Base-by-base conservation (phyloP, 2,797 vertebrate genomes). In the Chiroxiphia lanceolata region DNA sequence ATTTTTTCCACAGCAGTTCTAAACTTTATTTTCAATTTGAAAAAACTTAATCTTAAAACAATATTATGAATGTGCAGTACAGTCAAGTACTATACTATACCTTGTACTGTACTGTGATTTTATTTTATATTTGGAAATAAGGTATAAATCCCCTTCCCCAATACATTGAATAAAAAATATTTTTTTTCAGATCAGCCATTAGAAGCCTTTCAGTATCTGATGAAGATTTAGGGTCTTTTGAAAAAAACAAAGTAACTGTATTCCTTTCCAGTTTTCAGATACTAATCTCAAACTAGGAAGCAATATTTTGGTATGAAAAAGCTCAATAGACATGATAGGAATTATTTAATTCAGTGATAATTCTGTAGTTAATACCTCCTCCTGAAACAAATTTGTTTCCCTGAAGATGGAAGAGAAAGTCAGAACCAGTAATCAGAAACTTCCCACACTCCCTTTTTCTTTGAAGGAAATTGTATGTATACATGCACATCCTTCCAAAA, bases 331-430 rank as follows among this genome's bases (percentile, higher is more conserved):
- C 25, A 78, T 59, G 26, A 87, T 20, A 83, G 59, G n/a, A 80
- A 70, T 63, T 78, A 70, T 67, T 94, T 72, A 93, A 93, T 95
- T 95, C 79, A 72, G 60, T 44, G 81, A 71, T 61, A 89, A 87
- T 71, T 89, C 47, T 63, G 8, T 4, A 74, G 40, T 56, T 61
- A 70, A 69, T 57, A 76, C 26, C 47, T 84, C n/a, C 72, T 83
- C 63, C 89, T 79, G 89, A 91, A 31, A 85, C 42, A 31, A 85
- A 96, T 75, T 53, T 86, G 59, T 81, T 94, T 67, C 33, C 12
- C 26, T 14, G 23, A 67, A 47, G 64, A 67, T 47, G 64, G 44
- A 67, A 47, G 17, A 67, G 23, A 19, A 67, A 67, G 33, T 47
- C 33, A 19, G 22, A 93, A 72, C 15, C 68, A 74, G 82, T 60